Conservation (phyloP, 2,113 vertebrate genomes). For the Vanacampus margaritifer region DNA sequence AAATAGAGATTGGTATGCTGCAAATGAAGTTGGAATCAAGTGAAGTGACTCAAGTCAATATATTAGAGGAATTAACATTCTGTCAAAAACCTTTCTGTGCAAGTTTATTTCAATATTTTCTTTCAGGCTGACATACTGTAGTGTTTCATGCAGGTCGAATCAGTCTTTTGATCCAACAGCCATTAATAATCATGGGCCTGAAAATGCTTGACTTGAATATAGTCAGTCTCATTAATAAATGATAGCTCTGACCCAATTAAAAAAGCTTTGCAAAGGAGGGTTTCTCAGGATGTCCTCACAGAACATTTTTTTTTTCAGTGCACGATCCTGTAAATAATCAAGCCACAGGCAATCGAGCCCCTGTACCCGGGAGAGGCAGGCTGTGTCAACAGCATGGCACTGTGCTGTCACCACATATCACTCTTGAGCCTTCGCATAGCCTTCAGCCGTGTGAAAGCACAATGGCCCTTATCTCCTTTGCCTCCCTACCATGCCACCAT, state of each 20-base stretch:
- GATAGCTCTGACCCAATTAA: slow-evolving; percentile 73
- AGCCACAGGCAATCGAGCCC: slow-evolving; percentile 63
- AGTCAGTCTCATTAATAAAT: slow-evolving; percentile 70
- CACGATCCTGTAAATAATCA: slow-evolving; percentile 72
- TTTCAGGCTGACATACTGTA: slow-evolving; percentile 42
- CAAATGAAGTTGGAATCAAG: neutral
- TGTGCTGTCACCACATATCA: slow-evolving; percentile 75
- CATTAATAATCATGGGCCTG: slow-evolving; percentile 68
- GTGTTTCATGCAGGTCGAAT: slow-evolving; percentile 59
- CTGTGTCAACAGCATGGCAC: slow-evolving; percentile 75
- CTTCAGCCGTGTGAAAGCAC: slow-evolving; percentile 62
- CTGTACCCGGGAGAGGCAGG: slow-evolving; percentile 68
- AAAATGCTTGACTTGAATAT: slow-evolving; percentile 62
- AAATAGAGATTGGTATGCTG: neutral
- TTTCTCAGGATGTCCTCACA: slow-evolving; percentile 61
- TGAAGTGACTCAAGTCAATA: slow-evolving; percentile 48
- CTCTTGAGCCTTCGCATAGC: slow-evolving; percentile 65
- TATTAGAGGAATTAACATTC: slow-evolving; percentile 59
- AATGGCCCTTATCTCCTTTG: slow-evolving; percentile 55
- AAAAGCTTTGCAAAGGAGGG: slow-evolving; percentile 53
- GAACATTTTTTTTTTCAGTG: slow-evolving; percentile 50
- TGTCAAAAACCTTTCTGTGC: slow-evolving; percentile 26
- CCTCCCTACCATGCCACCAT: slow-evolving; percentile 39
- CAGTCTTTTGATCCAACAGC: slow-evolving; percentile 63
- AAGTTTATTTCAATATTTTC: slow-evolving; percentile 14